These are phyloP conservation scores for Trematocara zebra DNA, from an alignment of 2,113 vertebrate species.

Conservation along the genomic window DNA sequence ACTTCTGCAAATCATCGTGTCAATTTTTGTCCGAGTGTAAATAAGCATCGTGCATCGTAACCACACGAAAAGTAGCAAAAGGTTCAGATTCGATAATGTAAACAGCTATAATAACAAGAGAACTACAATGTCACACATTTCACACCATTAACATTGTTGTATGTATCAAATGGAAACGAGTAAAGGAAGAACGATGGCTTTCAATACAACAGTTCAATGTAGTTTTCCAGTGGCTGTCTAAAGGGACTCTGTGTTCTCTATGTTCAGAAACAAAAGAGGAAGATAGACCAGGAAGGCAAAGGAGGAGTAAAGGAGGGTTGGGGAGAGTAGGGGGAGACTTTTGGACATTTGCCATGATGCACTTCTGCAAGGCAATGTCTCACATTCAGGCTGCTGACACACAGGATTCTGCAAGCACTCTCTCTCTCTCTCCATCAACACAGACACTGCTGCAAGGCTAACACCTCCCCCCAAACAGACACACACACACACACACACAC, in stretches of 20 bases:
- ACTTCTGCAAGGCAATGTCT: conserved; percentile 67
- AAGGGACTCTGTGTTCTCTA: conserved; percentile 53
- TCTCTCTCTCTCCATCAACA: conserved; percentile 55
- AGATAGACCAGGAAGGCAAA: conserved; percentile 62
- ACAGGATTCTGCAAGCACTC: conserved; percentile 66
- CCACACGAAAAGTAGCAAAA: background rate
- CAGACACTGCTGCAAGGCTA: conserved; percentile 40
- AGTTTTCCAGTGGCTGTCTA: conserved; percentile 36
- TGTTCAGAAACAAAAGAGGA: conserved; percentile 62
- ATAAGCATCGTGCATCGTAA: background rate
- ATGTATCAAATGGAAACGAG: background rate
- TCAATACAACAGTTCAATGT: conserved; percentile 25
- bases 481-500: background rate
- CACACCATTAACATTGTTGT: conserved; percentile 1
- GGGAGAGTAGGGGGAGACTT: background rate
- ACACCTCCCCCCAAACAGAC: background rate
- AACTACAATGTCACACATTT: background rate
- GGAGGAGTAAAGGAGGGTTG: background rate
- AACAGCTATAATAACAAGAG: background rate
- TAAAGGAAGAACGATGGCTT: conserved; percentile 19
- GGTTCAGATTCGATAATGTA: background rate
- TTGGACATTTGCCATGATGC: conserved; percentile 70
- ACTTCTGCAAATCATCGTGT: background rate
- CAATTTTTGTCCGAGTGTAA: background rate
- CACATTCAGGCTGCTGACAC: conserved; percentile 69